Percentiles rank a stretch among this genome's conserved stretches.
Conservation (phyloP, 2,113 vertebrate species). For the Planiliza haematocheilus region DNA sequence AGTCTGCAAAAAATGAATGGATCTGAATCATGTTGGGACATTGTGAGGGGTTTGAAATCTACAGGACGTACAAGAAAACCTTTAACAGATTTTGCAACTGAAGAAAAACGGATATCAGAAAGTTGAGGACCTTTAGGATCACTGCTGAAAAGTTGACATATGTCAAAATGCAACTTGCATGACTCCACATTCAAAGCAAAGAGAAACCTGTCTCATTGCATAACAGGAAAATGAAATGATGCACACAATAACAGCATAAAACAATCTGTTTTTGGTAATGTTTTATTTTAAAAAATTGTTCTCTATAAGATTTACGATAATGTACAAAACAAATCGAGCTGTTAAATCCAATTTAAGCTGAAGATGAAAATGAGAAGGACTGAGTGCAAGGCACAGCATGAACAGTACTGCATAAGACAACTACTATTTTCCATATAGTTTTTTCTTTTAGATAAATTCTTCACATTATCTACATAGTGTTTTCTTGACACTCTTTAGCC, state of each 20-base stretch:
- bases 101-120: too few species aligned
- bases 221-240: background rate
- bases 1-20: too few species aligned
- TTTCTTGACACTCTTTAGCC: constrained; percentile 54
- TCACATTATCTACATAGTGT: constrained; percentile 79
- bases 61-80: too few species aligned
- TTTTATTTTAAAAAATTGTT: constrained; percentile 54
- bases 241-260: background rate
- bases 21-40: too few species aligned
- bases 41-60: too few species aligned
- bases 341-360: constrained; percentile 11
- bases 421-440: constrained; percentile 45
- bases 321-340: constrained; percentile 52
- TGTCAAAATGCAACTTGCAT: background rate
- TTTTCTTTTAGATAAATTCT: constrained; percentile 56
- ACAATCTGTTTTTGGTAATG: background rate
- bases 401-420: constrained; percentile 37
- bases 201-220: background rate
- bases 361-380: constrained; percentile 29
- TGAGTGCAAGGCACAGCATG: constrained; percentile 38
- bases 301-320: constrained; percentile 33
- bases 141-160: too few species aligned
- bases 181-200: background rate
- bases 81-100: too few species aligned
- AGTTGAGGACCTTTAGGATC: too few species aligned